phyloP scores from a whole-genome alignment of 2,797 vertebrate genomes.

The Alouatta caraya region DNA sequence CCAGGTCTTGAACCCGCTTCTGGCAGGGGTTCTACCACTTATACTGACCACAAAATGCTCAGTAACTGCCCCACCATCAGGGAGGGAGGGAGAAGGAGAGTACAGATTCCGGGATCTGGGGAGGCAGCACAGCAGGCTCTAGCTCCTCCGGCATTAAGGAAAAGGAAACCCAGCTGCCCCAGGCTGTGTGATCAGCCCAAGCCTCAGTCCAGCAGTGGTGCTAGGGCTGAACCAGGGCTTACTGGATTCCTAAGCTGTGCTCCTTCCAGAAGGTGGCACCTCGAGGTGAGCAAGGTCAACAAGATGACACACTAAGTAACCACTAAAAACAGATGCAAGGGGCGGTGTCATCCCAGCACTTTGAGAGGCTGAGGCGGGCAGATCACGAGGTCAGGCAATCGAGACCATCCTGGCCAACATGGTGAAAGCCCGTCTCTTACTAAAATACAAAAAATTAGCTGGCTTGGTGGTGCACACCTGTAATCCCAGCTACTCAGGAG shows the following conservation, averaged over 20 bases:
- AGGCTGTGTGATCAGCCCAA: no score
- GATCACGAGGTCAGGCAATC: not conserved
- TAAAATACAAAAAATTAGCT: not conserved
- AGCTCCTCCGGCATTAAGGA: not conserved
- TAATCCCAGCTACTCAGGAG: not conserved
- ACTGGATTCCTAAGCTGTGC: accelerated
- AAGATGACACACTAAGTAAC: not conserved
- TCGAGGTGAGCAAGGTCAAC: not conserved
- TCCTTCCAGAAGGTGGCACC: not conserved
- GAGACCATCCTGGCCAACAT: not conserved
- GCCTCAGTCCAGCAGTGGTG: not conserved
- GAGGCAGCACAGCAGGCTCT: not conserved
- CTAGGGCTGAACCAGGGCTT: accelerated
- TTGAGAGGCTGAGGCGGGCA: not conserved
- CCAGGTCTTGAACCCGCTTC: not conserved
- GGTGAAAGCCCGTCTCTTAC: not conserved
- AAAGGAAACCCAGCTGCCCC: not conserved
- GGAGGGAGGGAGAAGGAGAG: not conserved
- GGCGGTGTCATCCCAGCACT: not conserved
- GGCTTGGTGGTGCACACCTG: not conserved
- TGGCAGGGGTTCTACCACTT: not conserved
- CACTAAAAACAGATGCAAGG: not conserved
- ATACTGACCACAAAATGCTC: not conserved
- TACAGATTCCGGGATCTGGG: no score
- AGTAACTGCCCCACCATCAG: not conserved